Conservation (phyloP, 2,888 invertebrate genomes). For the Scelioninae gen. 1 region DNA sequence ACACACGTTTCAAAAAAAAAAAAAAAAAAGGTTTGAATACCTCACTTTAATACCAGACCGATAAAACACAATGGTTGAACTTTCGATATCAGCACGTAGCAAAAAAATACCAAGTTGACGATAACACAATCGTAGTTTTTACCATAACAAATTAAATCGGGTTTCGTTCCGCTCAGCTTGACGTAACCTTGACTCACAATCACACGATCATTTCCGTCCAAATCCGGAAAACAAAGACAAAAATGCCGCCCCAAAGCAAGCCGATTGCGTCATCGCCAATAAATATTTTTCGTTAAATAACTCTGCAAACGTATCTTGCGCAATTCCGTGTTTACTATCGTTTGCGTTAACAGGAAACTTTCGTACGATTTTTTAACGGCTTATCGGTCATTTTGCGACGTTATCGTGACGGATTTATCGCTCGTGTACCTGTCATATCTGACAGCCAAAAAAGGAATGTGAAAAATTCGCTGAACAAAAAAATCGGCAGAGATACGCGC, state of each 20-base stretch:
- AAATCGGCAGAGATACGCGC: constrained; percentile 53
- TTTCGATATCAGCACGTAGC: constrained; percentile 22
- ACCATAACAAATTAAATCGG: constrained; percentile 47
- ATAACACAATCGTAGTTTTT: constrained; percentile 45
- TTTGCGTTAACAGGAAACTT: constrained; percentile 68
- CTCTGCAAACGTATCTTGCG: constrained; percentile 41
- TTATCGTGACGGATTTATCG: constrained; percentile 67
- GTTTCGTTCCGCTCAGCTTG: constrained; percentile 49
- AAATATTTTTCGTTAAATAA: constrained; percentile 34
- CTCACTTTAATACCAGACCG: neutral
- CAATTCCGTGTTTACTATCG: constrained; percentile 57
- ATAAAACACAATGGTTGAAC: constrained; percentile 46
- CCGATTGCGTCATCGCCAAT: constrained; percentile 35
- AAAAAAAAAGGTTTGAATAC: too few species aligned
- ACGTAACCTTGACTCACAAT: constrained; percentile 53
- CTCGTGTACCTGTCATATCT: constrained; percentile 57
- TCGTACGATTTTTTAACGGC: constrained; percentile 63
- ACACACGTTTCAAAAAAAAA: too few species aligned
- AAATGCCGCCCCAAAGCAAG: constrained; percentile 11
- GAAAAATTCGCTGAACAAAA: neutral
- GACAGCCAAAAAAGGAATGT: constrained; percentile 12
- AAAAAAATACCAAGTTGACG: constrained; percentile 11
- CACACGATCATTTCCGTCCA: constrained; percentile 33
- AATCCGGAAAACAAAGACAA: constrained; percentile 39
- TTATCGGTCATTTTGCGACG: constrained; percentile 67